Evolutionary conservation across 2,888 invertebrate genomes (phyloP), one percentile per base, ranked within the genome.

Genomic region (Meiosimyza platycephala): DNA sequence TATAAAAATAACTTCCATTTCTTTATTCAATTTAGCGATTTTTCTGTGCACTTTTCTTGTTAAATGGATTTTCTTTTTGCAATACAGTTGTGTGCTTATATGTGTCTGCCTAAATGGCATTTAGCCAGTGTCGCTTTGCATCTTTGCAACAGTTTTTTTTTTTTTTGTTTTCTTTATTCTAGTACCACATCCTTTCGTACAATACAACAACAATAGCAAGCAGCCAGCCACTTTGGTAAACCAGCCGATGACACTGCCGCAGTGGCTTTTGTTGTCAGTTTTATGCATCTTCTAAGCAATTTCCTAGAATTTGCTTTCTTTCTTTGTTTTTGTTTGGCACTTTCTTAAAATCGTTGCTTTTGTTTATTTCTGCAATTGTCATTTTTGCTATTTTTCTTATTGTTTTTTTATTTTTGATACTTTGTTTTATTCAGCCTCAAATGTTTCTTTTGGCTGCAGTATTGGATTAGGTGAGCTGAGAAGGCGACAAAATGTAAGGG

Each of bases 351-450:
- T 47, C 40, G 71, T 52, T 59, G 28, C 51, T 72, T n/a, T 66
- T 65, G 71, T 64, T 72, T 72, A 72, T 60, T 72, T 66, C 66
- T 72, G 71, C 71, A 66, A 66, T 72, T 72, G 65, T 59, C 64
- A 33, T 51, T 62, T 50, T 16, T 70, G 52, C 40, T 40, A 40
- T 55, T 47, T 71, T 13, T 51, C 48, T 64, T 16, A 15, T 50
- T 18, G 1, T 18, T 48, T 50, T 40, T 40, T 40, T 40, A 7
- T 40, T 40, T 40, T 40, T 40, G 40, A 7, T 40, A 40, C 40
- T 40, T 7, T 2, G 6, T 40, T 40, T 9, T 40, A 40, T 40
- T 40, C 40, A 9, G 9, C 40, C 9, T 40, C 9, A 40, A 4
- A 40, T 40, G 40, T 40, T 40, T 40, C 40, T 40, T 40, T 7